phyloP scores from a whole-genome alignment of 1,140 invertebrate genomes.

The Hylaeus volcanicus region DNA sequence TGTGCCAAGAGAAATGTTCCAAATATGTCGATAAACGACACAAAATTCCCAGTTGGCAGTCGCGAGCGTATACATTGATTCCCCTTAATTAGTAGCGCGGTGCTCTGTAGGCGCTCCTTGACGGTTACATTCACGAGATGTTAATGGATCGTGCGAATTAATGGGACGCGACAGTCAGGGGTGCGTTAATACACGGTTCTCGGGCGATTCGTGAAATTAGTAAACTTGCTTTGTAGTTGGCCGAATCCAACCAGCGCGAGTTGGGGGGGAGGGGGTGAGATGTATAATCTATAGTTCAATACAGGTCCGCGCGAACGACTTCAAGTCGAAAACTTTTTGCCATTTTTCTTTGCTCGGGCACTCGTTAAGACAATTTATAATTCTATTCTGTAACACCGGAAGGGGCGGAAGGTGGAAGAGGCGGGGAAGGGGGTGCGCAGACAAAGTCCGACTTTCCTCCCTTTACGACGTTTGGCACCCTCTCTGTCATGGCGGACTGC shows the following conservation, averaged over 20 bases:
- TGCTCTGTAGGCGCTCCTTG: not conserved
- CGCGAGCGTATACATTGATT: not conserved
- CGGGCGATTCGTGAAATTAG: slow-evolving; percentile 37
- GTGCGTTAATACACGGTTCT: slow-evolving; percentile 9
- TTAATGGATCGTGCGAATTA: slow-evolving; percentile 28
- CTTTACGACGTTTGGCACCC: slow-evolving; percentile 25
- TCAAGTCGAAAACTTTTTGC: slow-evolving; percentile 65
- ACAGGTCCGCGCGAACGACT: slow-evolving; percentile 33
- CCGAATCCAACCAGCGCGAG: not conserved
- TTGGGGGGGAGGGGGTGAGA: not conserved
- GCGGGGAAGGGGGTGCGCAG: not conserved
- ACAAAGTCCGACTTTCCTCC: slow-evolving; percentile 17
- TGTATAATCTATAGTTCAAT: slow-evolving; percentile 50
- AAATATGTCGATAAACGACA: not conserved
- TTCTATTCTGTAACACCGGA: slow-evolving; percentile 63
- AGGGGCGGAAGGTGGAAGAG: too few relatives aligned
- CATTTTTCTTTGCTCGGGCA: slow-evolving; percentile 56
- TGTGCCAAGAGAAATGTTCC: not conserved
- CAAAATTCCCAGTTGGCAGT: not conserved
- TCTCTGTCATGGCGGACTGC: slow-evolving; percentile 52
- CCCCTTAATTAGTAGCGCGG: slow-evolving; percentile 17
- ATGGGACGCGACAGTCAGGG: slow-evolving; percentile 15
- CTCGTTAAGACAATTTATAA: slow-evolving; percentile 70
- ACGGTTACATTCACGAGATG: slow-evolving; percentile 15
- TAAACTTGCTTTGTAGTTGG: slow-evolving; percentile 44